Base-by-base conservation (phyloP, 2,888 invertebrate genomes). In the Coremacera marginata region DNA sequence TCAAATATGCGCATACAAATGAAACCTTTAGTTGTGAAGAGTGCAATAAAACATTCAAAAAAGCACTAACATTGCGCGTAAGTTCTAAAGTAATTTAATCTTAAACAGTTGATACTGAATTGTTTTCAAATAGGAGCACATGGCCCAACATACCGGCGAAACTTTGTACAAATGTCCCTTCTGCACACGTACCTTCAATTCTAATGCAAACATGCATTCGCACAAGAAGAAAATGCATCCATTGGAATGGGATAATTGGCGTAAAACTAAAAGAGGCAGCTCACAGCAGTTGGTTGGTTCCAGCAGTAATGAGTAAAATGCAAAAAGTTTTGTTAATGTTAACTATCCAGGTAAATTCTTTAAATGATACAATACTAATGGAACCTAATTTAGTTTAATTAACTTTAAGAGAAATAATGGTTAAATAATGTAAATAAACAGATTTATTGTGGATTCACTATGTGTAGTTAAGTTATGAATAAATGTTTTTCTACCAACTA, bases 191-290 rank as follows among this genome's bases (percentile, higher is more conserved):
- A 89, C 89, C 7, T 90, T 89, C 79, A 89, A 89, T 77, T 89
- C 89, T 5, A 88, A 88, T 82, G 89, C 88, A 3, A 89, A 89
- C 78, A 88, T 89, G 86, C 89, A 89, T 80, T 86, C 89, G 1
- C 89, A 90, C 81, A 84, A 88, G 62, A 89, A 89, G 76, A 89
- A 89, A 75, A 83, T 85, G 27, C 89, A 90, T 84, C 86, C 88
- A 34, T 83, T 84, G 52, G 88, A 89, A 82, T 89, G 82, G 81
- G 79, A 80, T 44, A 85, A 83, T 55, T 87, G 87, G 86, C 86
- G 86, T 2, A 86, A 82, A 80, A 87, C 85, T 1, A 87, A 87
- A 80, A 84, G 84, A 19, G 87, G 86, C 2, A 87, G 87, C 77
- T 83, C 87, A 0, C 88, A 86, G 57, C 84, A 86, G 77, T 76